phyloP scores from a whole-genome alignment of 1,140 invertebrate genomes.

The Tetramorium alpestre region DNA sequence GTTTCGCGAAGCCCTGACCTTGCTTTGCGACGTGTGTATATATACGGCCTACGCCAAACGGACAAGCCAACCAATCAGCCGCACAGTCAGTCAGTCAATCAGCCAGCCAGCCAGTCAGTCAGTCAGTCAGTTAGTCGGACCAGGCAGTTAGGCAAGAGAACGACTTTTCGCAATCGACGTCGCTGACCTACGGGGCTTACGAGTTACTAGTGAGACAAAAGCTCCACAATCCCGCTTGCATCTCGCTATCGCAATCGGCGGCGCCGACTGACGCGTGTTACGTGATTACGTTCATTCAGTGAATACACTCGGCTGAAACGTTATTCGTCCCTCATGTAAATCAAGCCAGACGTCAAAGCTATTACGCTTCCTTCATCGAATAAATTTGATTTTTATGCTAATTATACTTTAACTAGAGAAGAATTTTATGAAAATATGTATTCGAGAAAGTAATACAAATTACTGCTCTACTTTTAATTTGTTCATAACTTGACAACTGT shows the following conservation, averaged over 20 bases:
- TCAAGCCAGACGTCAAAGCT: neutral
- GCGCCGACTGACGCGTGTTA: conserved; percentile 41
- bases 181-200: conserved; percentile 69
- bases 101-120: conserved; percentile 13
- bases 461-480: neutral
- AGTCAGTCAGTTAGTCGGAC: conserved; percentile 13
- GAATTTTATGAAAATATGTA: neutral
- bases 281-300: conserved; percentile 50
- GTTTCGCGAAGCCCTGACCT: conserved; percentile 78
- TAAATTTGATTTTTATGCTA: conserved; percentile 1
- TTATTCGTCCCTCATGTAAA: neutral
- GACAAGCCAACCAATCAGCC: conserved; percentile 57
- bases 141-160: conserved; percentile 44
- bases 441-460: neutral
- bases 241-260: conserved; percentile 47
- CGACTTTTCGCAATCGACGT: conserved; percentile 73
- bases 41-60: conserved; percentile 71
- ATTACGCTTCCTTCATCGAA: neutral
- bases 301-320: conserved; percentile 3
- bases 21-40: conserved; percentile 52
- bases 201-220: conserved; percentile 66
- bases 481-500: neutral
- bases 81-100: conserved; percentile 52
- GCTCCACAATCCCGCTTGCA: conserved; percentile 35
- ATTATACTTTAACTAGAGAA: neutral